Base-by-base conservation (phyloP, 2,113 vertebrate genomes). In the Corythornis madagascariensis region DNA sequence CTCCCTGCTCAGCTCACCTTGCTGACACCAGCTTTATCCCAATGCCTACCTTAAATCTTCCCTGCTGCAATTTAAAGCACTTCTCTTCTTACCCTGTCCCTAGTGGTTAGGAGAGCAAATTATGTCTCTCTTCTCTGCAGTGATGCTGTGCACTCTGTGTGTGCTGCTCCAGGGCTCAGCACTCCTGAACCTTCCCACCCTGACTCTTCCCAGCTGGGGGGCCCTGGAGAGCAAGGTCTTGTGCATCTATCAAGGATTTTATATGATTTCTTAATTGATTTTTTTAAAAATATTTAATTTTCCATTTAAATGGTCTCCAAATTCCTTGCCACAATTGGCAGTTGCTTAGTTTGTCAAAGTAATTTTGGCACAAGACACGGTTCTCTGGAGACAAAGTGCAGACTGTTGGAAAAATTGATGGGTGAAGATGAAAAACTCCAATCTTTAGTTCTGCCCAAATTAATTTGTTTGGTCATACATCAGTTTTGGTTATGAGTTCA, bases 131-230 rank as follows among this genome's bases (percentile, higher is more conserved):
- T 55, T 24, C 59, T 73, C 56, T 31, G 42, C 1, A 2, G 61
- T 4, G 2, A 38, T 0, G 4, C 9, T 63, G 47, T 2, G 4
- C 38, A 52, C 20, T 24, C 28, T 28, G 16, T 1, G 1, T 16
- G 59, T 3, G 1, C 18, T 60, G 26, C 40, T 66, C 31, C 4
- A 29, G 53, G 4, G 25, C 45, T 48, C 3, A 2, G 19, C 5
- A 21, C 7, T 42, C 40, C 17, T 19, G 31, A 33, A 25, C 31
- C 10, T 61, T 48, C 69, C 25, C 21, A 17, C 8, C 11, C 18
- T 1, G 1, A 11, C 17, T 11, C 55, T 75, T 25, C 43, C 64
- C 43, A n/a, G 29, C 55, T 81, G 64, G 18, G 20, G 10, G 22
- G 40, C 13, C 20, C 16, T 56, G 33, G 20, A 83, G 31, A 78